Conservation (phyloP, 2,797 vertebrate species). For the Pteronotus mesoamericanus region DNA sequence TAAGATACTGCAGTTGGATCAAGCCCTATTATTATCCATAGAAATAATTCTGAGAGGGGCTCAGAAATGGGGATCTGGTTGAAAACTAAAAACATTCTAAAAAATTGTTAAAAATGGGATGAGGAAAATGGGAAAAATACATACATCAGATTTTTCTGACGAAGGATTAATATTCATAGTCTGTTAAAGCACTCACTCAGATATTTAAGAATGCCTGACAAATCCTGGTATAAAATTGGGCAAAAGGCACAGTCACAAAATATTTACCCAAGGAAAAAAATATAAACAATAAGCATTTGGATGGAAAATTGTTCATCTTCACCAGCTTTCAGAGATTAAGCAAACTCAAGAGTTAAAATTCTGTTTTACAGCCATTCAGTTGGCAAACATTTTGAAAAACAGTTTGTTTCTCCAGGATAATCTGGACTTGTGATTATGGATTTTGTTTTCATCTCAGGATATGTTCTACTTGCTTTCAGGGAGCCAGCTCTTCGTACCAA, state of each 20-base stretch:
- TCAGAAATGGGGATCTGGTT: neutral
- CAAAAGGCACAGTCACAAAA: neutral
- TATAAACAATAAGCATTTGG: neutral
- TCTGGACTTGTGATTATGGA: neutral
- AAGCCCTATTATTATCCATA: neutral
- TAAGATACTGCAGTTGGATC: slow-evolving; percentile 71
- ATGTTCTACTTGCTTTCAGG: slow-evolving; percentile 78
- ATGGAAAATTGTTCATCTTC: slow-evolving; percentile 25
- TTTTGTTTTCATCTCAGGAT: neutral
- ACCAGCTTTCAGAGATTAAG: slow-evolving; percentile 4
- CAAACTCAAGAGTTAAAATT: neutral
- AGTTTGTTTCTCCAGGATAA: neutral
- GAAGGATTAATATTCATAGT: neutral
- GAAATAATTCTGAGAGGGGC: neutral
- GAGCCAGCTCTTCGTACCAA: slow-evolving; percentile 90
- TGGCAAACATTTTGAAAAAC: neutral
- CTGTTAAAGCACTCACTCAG: neutral
- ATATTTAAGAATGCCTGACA: neutral
- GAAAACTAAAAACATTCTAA: neutral
- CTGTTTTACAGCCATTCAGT: neutral
- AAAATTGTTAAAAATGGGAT: neutral
- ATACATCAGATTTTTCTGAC: neutral
- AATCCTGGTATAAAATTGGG: neutral
- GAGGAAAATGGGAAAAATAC: neutral
- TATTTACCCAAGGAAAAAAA: neutral